Conservation (phyloP, 53 echinoderm and acorn worm species). For the Glandiceps talaboti region DNA sequence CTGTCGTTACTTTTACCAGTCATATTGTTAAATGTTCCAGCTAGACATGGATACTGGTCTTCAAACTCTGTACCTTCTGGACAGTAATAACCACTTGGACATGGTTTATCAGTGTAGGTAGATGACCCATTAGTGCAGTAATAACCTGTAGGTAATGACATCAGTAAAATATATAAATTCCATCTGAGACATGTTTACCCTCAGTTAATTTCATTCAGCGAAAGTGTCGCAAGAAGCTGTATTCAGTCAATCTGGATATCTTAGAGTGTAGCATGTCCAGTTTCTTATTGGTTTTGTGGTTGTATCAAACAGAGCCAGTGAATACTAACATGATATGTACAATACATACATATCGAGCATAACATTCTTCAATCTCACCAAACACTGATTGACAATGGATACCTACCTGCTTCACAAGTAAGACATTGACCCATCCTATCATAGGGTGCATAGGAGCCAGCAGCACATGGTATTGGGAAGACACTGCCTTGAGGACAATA, state of each 20-base stretch:
- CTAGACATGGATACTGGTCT: slow-evolving; percentile 62
- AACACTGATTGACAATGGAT: too few relatives aligned
- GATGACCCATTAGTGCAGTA: slow-evolving; percentile 69
- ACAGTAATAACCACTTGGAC: slow-evolving; percentile 93
- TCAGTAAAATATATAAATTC: too few relatives aligned
- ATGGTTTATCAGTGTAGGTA: slow-evolving; percentile 51
- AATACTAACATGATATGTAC: too few relatives aligned
- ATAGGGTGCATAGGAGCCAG: slow-evolving; percentile 67
- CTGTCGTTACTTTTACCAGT: slow-evolving; percentile 62
- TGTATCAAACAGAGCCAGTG: too few relatives aligned
- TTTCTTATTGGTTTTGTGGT: too few relatives aligned
- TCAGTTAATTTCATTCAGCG: too few relatives aligned
- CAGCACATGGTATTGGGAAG: slow-evolving; percentile 56
- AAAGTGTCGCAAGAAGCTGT: too few relatives aligned
- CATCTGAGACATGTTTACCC: too few relatives aligned
- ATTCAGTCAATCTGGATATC: too few relatives aligned
- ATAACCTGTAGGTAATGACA: slow-evolving; percentile 36
- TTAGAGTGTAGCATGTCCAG: too few relatives aligned
- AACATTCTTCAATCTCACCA: too few relatives aligned
- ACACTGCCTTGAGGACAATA: slow-evolving; percentile 48
- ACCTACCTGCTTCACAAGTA: slow-evolving; percentile 73
- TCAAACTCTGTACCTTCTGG: slow-evolving; percentile 60
- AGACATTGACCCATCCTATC: slow-evolving; percentile 55
- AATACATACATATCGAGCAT: too few relatives aligned
- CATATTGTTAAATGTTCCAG: slow-evolving; percentile 84